phyloP scores from a whole-genome alignment of 2,797 vertebrate genomes.

The Gila robusta region DNA sequence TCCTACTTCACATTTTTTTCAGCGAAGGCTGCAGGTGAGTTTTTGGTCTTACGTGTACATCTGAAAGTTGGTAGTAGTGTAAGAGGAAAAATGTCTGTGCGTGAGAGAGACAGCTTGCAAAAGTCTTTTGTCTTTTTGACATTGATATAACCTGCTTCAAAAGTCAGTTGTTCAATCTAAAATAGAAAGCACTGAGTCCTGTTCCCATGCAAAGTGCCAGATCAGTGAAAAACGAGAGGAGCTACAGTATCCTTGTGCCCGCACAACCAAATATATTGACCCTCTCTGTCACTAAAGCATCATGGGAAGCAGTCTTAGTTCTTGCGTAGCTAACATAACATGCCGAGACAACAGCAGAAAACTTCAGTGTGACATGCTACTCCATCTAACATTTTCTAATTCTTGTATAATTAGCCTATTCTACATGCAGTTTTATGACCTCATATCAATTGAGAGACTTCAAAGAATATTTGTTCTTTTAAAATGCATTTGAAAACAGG shows the following conservation, averaged over 20 bases:
- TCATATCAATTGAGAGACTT: neutral
- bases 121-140: conserved; percentile 61
- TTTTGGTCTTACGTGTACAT: neutral
- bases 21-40: neutral
- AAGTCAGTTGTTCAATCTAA: conserved; percentile 65
- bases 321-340: neutral
- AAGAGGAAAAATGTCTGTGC: neutral
- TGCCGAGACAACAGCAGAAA: neutral
- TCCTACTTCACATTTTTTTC: neutral
- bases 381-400: neutral
- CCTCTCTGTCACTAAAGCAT: neutral
- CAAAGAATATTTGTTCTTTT: neutral
- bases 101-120: neutral
- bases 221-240: conserved; percentile 76
- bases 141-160: conserved; percentile 63
- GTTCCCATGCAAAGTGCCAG: conserved; percentile 67
- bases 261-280: conserved; percentile 14
- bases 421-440: neutral
- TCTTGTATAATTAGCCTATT: neutral
- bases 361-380: neutral
- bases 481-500: neutral
- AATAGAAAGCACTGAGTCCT: conserved; percentile 63
- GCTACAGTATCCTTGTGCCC: conserved; percentile 16
- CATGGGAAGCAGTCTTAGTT: neutral
- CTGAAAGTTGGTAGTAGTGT: neutral